Evolutionary conservation across 2,797 vertebrate species (phyloP), one percentile per base, ranked within the genome.

Genomic region (Peromyscus melanophrys): DNA sequence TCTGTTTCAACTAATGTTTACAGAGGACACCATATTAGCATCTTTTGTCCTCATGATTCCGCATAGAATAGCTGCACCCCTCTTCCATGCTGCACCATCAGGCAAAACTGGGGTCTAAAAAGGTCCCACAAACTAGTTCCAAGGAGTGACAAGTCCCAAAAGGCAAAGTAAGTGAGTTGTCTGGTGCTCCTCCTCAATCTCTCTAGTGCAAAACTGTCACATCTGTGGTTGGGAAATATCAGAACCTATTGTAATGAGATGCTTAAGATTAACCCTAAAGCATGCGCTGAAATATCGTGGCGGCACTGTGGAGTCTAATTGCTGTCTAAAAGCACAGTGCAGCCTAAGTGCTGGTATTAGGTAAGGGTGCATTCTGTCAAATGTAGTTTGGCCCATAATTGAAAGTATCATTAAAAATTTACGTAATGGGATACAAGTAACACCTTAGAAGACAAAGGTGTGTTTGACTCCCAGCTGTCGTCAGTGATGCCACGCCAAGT

Each of bases 321-420:
- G 98, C 98, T 97, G 87, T 98, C 98, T 98, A 90, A 98, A 98
- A 98, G 98, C 97, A 96, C 95, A 97, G 95, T 98, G 80, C 78
- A 97, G 94, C 95, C 98, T 99, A 99, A 99, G 99, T 98, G 98
- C 98, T 98, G 96, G 97, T 98, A 98, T 98, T 98, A 98, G 97
- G 96, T 95, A 97, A 94, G 90, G 98, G 98, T 98, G 82, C 96
- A 94, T 98, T 98, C 98, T 98, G 92, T 98, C 98, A 97, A 98
- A 98, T 96, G 98, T 92, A 91, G 92, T 97, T 98, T 96, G 97
- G 97, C 90, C 95, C 97, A 97, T 98, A 98, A 98, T 98, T 98
- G 98, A 98, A 98, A 98, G 92, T 43, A 86, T 98, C 98, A 98
- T 99, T 98, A 98, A 98, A 98, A 98, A 98, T 98, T 98, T 98